A percentile compares a stretch with the other conserved stretches of the same genome.
phyloP scores from a whole-genome alignment of 2,797 vertebrate species.

The Darevskia nairensis region DNA sequence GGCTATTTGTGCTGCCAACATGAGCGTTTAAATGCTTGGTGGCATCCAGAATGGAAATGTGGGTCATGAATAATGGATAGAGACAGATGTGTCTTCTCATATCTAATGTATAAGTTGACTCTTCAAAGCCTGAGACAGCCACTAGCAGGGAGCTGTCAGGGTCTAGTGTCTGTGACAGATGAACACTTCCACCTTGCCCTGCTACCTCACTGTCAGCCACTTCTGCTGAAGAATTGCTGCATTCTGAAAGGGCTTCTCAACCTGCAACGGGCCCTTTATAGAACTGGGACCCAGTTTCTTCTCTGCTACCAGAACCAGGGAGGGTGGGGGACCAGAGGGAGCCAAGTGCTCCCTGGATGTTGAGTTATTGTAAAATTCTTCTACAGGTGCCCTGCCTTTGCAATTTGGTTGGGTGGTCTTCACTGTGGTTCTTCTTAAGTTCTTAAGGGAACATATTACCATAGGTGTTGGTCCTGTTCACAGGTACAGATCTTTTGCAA shows the following conservation, averaged over 20 bases:
- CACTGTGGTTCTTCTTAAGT: not conserved
- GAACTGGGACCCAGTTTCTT: no score
- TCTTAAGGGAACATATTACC: no score
- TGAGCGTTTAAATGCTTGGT: not conserved
- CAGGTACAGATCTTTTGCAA: no score
- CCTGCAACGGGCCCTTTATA: no score
- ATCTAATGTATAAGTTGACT: slow-evolving; percentile 18
- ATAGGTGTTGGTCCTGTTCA: no score
- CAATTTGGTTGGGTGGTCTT: not conserved
- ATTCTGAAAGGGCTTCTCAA: no score
- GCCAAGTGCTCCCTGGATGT: no score
- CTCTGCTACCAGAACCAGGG: no score
- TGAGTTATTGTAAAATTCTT: no score
- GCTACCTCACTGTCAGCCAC: not conserved
- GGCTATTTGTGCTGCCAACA: not conserved
- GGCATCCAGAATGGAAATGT: not conserved
- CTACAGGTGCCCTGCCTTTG: not conserved
- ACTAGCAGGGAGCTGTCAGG: not conserved
- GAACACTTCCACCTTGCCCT: not conserved
- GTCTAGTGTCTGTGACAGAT: not conserved
- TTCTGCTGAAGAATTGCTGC: not conserved
- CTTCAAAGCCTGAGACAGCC: slow-evolving; percentile 9
- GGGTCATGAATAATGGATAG: slow-evolving; percentile 30
- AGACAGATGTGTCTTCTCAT: slow-evolving; percentile 26
- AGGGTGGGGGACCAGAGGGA: not conserved